Evolutionary conservation across 2,113 vertebrate genomes (phyloP).

Genomic region (Tinamus guttatus): DNA sequence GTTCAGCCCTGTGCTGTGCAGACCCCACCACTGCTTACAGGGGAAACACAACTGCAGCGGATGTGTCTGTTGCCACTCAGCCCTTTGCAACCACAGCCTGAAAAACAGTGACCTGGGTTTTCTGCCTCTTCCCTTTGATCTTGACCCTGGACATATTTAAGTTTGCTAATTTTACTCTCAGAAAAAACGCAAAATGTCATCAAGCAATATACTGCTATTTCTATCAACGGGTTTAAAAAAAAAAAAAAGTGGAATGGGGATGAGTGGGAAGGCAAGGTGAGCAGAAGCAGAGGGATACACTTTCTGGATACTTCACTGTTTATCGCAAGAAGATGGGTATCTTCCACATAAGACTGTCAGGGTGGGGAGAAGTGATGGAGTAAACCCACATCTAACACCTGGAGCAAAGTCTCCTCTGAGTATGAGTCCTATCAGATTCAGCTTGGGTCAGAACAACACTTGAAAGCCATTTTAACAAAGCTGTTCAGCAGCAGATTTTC

Average conservation of each 20-base stretch:
- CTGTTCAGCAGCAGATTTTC: rapidly evolving
- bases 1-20: not conserved
- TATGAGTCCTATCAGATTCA: not conserved
- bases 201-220: rapidly evolving
- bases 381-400: not conserved
- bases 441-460: not conserved
- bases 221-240: not conserved
- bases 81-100: not conserved
- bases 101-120: not conserved
- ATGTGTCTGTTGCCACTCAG: no score
- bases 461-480: not conserved
- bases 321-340: rapidly evolving
- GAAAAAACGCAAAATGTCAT: rapidly evolving
- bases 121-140: not conserved
- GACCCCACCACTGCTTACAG: not conserved
- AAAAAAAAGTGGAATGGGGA: not conserved
- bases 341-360: not conserved
- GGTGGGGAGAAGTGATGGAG: no score
- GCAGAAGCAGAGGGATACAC: not conserved
- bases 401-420: not conserved
- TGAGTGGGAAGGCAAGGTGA: not conserved
- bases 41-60: rapidly evolving
- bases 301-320: not conserved
- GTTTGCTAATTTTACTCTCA: rapidly evolving
- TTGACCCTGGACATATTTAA: not conserved